phyloP scores from a whole-genome alignment of 2,113 vertebrate genomes.

The Hippotragus niger region DNA sequence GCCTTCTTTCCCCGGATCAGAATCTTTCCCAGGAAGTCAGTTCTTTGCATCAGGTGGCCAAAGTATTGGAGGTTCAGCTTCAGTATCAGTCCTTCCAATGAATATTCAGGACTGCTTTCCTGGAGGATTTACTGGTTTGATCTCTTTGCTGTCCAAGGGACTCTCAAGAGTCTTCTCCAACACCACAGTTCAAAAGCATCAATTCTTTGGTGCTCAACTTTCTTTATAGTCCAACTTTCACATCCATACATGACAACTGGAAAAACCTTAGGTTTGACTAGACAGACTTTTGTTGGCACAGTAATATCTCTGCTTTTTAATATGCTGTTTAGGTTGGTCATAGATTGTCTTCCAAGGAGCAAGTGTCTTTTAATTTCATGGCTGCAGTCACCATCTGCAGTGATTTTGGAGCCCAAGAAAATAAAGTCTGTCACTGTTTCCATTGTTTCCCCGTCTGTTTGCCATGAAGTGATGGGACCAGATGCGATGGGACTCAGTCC shows the following conservation, averaged over 20 bases:
- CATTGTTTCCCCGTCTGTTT: background rate
- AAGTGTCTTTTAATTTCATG: background rate
- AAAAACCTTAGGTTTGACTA: background rate
- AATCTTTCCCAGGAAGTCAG: background rate
- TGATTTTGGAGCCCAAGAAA: background rate
- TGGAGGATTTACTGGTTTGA: background rate
- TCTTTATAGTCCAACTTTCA: background rate
- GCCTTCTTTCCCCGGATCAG: background rate
- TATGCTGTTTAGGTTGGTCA: background rate
- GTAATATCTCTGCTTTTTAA: background rate
- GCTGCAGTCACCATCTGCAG: background rate
- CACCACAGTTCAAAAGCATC: background rate
- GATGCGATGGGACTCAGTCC: background rate
- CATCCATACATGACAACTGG: background rate
- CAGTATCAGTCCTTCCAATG: background rate
- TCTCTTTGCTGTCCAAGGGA: background rate
- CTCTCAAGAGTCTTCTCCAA: background rate
- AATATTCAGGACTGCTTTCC: background rate
- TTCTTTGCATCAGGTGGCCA: background rate
- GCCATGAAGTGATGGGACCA: background rate
- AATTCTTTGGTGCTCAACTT: background rate
- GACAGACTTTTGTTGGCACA: rapidly evolving
- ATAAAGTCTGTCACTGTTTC: background rate
- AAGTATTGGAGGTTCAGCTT: background rate
- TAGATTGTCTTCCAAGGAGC: background rate